phyloP scores from a whole-genome alignment of 2,797 vertebrate genomes.

The Coracias cyanogaster region DNA sequence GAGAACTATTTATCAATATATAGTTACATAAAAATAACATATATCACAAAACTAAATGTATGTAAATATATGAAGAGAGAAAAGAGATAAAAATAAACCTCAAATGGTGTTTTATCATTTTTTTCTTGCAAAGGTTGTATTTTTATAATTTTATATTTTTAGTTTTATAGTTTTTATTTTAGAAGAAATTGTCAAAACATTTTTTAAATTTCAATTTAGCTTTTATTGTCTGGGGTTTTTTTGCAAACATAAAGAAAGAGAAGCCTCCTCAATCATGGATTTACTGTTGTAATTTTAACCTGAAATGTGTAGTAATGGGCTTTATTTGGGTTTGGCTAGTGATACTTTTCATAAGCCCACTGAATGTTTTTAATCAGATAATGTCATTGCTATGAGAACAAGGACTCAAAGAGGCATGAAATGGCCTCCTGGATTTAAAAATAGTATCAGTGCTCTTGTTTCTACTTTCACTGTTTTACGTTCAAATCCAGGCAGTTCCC shows the following conservation, averaged over 20 bases:
- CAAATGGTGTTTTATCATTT: not conserved
- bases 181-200: fast-evolving
- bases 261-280: not conserved
- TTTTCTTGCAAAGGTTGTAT: not conserved
- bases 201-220: not conserved
- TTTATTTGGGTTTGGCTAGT: not conserved
- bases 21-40: not conserved
- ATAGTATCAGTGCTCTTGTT: not conserved
- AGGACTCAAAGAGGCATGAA: not conserved
- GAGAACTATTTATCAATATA: not conserved
- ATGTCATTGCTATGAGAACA: not conserved
- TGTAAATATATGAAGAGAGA: not conserved
- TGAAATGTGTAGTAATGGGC: not conserved
- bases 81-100: not conserved
- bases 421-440: not conserved
- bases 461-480: not conserved
- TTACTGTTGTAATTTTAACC: not conserved
- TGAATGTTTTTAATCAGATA: not conserved
- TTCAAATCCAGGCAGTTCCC: not conserved
- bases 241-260: not conserved
- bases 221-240: fast-evolving
- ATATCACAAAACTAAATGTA: not conserved
- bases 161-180: not conserved
- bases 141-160: not conserved
- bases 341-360: not conserved